Percentiles rank a stretch among this genome's conserved stretches.
phyloP scores from a whole-genome alignment of 2,888 invertebrate species.

The Priocnemis perturbator region DNA sequence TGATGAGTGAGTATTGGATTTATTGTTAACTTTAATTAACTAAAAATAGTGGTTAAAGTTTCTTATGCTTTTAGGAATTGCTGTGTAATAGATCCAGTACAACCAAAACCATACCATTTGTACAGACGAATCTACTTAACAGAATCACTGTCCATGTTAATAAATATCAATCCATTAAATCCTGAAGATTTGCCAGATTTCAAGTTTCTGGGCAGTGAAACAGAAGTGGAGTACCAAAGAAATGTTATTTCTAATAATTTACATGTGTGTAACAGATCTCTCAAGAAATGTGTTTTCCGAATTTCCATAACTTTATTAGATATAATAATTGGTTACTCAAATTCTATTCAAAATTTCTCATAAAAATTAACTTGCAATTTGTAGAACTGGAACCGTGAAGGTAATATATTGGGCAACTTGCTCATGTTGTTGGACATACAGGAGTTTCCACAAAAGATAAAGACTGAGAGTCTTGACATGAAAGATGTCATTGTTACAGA shows the following conservation, averaged over 20 bases:
- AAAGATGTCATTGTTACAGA: slow-evolving; percentile 57
- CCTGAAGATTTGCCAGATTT: slow-evolving; percentile 62
- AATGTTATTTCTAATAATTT: slow-evolving; percentile 57
- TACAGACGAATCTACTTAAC: slow-evolving; percentile 68
- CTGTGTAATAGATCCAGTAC: slow-evolving; percentile 67
- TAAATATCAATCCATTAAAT: slow-evolving; percentile 64
- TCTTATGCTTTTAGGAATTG: slow-evolving; percentile 58
- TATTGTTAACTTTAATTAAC: slow-evolving; percentile 9
- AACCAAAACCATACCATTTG: slow-evolving; percentile 67
- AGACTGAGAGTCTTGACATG: slow-evolving; percentile 21
- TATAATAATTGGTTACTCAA: not conserved
- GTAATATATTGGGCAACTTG: slow-evolving; percentile 61
- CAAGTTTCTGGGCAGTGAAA: slow-evolving; percentile 65
- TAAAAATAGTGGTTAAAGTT: not conserved
- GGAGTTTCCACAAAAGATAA: slow-evolving; percentile 60
- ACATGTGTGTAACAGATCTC: slow-evolving; percentile 44
- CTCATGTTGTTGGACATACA: slow-evolving; percentile 59
- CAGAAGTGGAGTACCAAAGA: slow-evolving; percentile 59
- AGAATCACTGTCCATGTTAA: slow-evolving; percentile 60
- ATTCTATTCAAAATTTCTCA: not conserved
- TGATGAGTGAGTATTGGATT: slow-evolving; percentile 59
- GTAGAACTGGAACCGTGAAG: slow-evolving; percentile 66
- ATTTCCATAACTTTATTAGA: not conserved
- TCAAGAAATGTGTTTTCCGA: no score
- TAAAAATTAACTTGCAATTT: slow-evolving; percentile 21